Percentiles rank a stretch among this genome's conserved stretches.
phyloP scores from a whole-genome alignment of 1,140 invertebrate genomes.

The Lepidurus packardi region DNA sequence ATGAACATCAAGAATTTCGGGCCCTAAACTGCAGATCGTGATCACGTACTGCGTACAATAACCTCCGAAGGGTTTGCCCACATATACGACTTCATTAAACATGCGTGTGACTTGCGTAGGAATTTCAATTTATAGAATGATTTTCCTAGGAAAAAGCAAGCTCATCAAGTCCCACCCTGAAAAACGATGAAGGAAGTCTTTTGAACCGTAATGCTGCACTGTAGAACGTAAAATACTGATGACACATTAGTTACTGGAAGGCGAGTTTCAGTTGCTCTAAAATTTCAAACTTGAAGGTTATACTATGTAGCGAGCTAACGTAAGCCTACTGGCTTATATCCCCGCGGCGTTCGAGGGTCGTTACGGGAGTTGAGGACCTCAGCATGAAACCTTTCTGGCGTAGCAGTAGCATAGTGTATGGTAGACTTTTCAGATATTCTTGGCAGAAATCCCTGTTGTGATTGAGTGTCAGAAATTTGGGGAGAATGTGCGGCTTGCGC shows the following conservation, averaged over 20 bases:
- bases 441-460: slow-evolving; percentile 18
- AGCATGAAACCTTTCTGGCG: neutral
- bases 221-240: neutral
- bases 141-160: neutral
- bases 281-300: neutral
- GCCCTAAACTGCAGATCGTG: neutral
- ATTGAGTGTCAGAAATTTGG: neutral
- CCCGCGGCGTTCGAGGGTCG: neutral
- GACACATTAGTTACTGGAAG: neutral
- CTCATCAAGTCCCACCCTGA: neutral
- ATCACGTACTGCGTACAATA: neutral
- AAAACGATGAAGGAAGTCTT: neutral
- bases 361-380: neutral
- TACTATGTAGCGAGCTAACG: neutral
- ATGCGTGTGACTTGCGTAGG: neutral
- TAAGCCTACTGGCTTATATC: slow-evolving; percentile 8
- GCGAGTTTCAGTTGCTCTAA: neutral
- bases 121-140: neutral
- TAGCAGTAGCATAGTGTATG: neutral
- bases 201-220: neutral
- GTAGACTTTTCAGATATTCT: slow-evolving; percentile 9
- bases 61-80: neutral
- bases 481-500: neutral
- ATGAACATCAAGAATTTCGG: neutral
- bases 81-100: neutral